These are phyloP conservation scores for Pangasius krempfi DNA, from an alignment of 2,797 vertebrate species.

Conservation along the genomic window DNA sequence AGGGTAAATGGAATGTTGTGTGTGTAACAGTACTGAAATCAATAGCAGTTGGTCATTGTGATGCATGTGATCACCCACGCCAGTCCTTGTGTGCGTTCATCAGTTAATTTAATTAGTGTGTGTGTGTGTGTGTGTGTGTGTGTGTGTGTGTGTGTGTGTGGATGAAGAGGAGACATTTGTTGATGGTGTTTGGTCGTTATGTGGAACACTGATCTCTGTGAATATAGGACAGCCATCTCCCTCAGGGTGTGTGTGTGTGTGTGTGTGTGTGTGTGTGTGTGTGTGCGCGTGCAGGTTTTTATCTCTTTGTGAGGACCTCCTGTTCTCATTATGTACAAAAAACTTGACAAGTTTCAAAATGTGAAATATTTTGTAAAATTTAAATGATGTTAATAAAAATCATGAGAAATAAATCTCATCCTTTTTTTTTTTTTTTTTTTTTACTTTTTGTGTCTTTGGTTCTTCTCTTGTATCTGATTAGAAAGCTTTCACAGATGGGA, in stretches of 20 bases:
- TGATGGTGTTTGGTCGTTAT: conserved; percentile 19
- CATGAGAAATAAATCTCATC: not conserved
- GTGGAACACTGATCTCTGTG: conserved; percentile 57
- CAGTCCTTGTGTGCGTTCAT: not conserved
- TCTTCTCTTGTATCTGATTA: not conserved
- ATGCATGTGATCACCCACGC: not conserved
- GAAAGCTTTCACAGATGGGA: not conserved
- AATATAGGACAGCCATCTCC: conserved; percentile 72
- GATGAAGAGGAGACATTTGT: not conserved
- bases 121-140: not conserved
- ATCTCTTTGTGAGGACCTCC: not conserved
- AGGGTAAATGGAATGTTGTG: not conserved
- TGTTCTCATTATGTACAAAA: not conserved
- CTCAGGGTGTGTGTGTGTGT: conserved; percentile 37
- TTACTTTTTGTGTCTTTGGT: not conserved
- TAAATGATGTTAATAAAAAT: not conserved
- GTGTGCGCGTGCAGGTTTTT: conserved; percentile 59
- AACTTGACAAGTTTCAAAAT: not conserved
- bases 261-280: conserved; percentile 53
- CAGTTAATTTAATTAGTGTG: too few species aligned
- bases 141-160: conserved; percentile 5
- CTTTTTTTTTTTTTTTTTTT: not conserved
- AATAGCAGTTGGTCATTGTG: not conserved
- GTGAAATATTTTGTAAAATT: not conserved
- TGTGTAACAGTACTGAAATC: not conserved